These are phyloP conservation scores for Cephus runcator DNA, from an alignment of 2,888 invertebrate genomes.

Conservation along the genomic window DNA sequence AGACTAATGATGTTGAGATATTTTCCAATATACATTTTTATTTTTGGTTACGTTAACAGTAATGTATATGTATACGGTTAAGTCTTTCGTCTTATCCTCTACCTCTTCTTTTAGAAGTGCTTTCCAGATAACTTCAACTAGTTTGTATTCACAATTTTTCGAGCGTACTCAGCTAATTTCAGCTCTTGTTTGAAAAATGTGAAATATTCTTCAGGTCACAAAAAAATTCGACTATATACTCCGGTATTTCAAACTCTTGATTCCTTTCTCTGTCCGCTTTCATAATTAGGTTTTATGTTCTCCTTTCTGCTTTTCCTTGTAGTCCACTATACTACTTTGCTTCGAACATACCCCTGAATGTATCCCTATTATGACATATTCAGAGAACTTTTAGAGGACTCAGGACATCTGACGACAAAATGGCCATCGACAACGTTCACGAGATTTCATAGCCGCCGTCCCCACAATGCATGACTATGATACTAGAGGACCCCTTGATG, in stretches of 20 bases:
- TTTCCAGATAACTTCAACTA: not conserved
- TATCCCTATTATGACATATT: not conserved
- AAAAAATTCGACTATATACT: not conserved
- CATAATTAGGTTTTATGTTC: not conserved
- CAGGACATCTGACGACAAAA: not conserved
- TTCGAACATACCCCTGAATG: not conserved
- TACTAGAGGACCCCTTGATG: not conserved
- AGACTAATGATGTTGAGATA: constrained; percentile 10
- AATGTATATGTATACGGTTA: not conserved
- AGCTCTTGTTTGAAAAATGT: not conserved
- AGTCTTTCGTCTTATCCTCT: not conserved
- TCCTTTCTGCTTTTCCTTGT: not conserved
- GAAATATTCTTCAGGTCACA: not conserved
- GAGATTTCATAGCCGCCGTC: not conserved
- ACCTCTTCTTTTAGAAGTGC: not conserved
- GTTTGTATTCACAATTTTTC: not conserved
- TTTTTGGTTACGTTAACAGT: not conserved
- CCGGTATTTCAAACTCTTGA: not conserved
- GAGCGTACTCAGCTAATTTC: not conserved
- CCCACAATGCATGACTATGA: not conserved
- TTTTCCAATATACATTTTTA: not conserved
- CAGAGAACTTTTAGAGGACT: not conserved
- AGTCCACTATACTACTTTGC: too few species aligned
- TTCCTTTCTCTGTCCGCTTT: not conserved
- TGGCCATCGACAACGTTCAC: not conserved